Conservation (phyloP, 2,797 vertebrate species). For the Danio aesculapii region DNA sequence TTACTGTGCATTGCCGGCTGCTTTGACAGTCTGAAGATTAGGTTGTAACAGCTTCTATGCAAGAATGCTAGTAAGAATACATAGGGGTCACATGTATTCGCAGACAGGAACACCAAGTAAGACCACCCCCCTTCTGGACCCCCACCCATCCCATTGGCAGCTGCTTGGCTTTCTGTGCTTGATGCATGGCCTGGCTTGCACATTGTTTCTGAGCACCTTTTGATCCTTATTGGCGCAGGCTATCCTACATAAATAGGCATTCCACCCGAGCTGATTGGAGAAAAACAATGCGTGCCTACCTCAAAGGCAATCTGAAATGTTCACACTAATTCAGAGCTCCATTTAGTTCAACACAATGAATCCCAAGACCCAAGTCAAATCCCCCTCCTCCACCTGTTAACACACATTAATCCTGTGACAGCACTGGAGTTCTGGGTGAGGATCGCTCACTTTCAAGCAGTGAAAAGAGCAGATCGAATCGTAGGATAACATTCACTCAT, state of each 20-base stretch:
- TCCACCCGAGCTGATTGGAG: slow-evolving; percentile 68
- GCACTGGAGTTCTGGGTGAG: slow-evolving; percentile 32
- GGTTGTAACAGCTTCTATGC: slow-evolving; percentile 20
- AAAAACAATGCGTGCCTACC: slow-evolving; percentile 69
- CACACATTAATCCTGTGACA: slow-evolving; percentile 55
- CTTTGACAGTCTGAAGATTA: slow-evolving; percentile 24
- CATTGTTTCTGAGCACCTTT: slow-evolving; percentile 74
- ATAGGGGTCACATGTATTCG: slow-evolving; percentile 28
- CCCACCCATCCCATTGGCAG: slow-evolving; percentile 56
- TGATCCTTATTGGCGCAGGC: slow-evolving; percentile 69
- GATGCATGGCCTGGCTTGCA: slow-evolving; percentile 67
- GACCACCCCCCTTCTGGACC: slow-evolving; percentile 26
- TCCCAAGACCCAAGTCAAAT: slow-evolving; percentile 43
- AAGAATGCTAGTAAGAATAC: slow-evolving; percentile 47
- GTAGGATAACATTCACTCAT: slow-evolving; percentile 40
- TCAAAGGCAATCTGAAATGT: slow-evolving; percentile 65
- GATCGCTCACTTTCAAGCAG: slow-evolving; percentile 39
- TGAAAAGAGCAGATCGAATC: slow-evolving; percentile 34
- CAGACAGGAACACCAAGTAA: slow-evolving; percentile 45
- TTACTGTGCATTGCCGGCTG: slow-evolving; percentile 23
- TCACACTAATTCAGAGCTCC: slow-evolving; percentile 49
- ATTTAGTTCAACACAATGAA: slow-evolving; percentile 50
- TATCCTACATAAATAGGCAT: slow-evolving; percentile 67
- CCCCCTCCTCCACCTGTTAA: slow-evolving; percentile 63
- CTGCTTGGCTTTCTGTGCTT: slow-evolving; percentile 67